Evolutionary conservation across 2,797 vertebrate genomes (phyloP), one percentile per base, ranked within the genome.

Genomic region (Mycteria americana): DNA sequence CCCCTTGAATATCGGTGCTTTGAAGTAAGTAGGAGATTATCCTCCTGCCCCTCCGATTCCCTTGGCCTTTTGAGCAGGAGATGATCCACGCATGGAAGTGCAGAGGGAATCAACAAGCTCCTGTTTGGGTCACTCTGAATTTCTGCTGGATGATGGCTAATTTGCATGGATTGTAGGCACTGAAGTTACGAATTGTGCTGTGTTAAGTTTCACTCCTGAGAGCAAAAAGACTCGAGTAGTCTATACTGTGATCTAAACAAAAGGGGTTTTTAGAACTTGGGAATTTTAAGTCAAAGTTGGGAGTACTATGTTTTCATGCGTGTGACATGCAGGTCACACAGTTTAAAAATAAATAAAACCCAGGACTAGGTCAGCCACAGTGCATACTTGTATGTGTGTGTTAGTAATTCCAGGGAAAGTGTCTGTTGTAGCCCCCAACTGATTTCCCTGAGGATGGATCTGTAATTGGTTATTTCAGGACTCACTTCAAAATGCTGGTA

Each of bases 381-480:
- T 11, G n/a, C 12, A 3, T 25, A 12, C 11, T 7, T 19, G 5
- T 5, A 7, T 68, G 37, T n/a, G 60, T 31, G 35, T 31, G 8
- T 75, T 33, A 8, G 41, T 60, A 24, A 81, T 68, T 54, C 50
- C 86, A 81, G 89, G 76, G 57, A 78, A 78, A 57, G 50, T 0
- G 0, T 39, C 62, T 68, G 76, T 27, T 53, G 50, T 19, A 79
- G 65, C 45, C 54, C 50, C 67, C 70, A 28, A 0, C 62, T 3
- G 7, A 11, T 75, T 84, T 85, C 89, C 54, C 35, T 9, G 27
- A 73, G 67, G 48, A 31, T n/a, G 15, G 69, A 31, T 62, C 63
- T 65, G 68, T 43, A 70, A 67, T 41, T 87, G 50, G 59, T 87
- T 91, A 53, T 64, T 89, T 89, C 74, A 85, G 53, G 82, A 81